phyloP scores from a whole-genome alignment of 2,113 vertebrate genomes.

The Muscicapa adusta region DNA sequence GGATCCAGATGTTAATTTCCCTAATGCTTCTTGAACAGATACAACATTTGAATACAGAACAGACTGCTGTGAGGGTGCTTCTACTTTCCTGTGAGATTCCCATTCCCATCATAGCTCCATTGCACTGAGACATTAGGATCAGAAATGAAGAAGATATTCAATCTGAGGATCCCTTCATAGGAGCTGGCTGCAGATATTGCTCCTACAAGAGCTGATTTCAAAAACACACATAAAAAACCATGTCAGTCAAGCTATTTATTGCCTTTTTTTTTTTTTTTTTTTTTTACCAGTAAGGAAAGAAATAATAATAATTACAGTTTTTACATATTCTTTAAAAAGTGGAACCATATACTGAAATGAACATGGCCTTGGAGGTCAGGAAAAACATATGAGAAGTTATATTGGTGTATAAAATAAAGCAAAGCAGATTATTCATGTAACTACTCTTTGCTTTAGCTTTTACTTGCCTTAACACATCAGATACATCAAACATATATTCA shows the following conservation, averaged over 20 bases:
- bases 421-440: background rate
- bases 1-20: background rate
- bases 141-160: background rate
- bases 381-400: background rate
- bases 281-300: background rate
- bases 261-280: background rate
- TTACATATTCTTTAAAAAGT: background rate
- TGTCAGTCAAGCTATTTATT: background rate
- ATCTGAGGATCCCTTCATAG: background rate
- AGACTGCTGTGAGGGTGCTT: background rate
- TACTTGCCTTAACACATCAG: background rate
- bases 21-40: background rate
- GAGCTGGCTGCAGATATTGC: background rate
- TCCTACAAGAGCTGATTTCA: background rate
- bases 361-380: background rate
- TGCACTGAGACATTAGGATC: background rate
- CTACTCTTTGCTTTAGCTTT: background rate
- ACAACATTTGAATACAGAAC: background rate
- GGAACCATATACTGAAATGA: background rate
- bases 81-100: background rate
- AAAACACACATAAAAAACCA: background rate
- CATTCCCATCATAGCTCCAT: background rate
- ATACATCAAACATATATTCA: fast-evolving
- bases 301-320: background rate
- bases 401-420: background rate